Percentiles rank a stretch among this genome's conserved stretches.
Evolutionary conservation across 2,113 vertebrate genomes (phyloP).

Genomic region (Psilopogon haemacephalus): DNA sequence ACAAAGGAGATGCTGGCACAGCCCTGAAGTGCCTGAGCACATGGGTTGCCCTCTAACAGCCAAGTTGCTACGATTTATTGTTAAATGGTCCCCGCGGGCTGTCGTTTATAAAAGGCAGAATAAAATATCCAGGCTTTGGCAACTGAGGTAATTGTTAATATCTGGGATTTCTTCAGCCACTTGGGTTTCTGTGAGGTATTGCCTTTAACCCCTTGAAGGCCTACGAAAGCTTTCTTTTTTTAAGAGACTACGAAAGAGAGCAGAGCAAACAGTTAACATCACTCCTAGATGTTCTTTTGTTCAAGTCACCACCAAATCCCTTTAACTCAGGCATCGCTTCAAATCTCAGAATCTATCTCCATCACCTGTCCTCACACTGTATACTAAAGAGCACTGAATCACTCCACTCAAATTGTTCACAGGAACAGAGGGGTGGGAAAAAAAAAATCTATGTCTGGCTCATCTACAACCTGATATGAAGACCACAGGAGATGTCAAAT

Average conservation of each 20-base stretch:
- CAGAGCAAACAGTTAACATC: neutral
- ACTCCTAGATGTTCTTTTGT: neutral
- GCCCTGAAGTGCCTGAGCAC: slow-evolving; percentile 3
- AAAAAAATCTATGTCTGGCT: neutral
- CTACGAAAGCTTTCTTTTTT: neutral
- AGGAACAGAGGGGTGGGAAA: neutral
- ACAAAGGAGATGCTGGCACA: slow-evolving; percentile 43
- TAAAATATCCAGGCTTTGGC: slow-evolving; percentile 28
- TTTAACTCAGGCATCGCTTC: neutral
- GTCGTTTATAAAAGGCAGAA: slow-evolving; percentile 28
- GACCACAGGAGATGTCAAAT: neutral
- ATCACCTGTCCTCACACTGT: neutral
- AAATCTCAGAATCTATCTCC: neutral
- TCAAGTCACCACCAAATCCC: neutral
- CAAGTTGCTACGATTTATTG: slow-evolving; percentile 46
- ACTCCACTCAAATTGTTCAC: neutral
- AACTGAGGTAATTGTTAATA: slow-evolving; percentile 34
- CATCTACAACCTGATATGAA: neutral
- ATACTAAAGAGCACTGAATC: neutral
- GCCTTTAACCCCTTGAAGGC: slow-evolving; percentile 21
- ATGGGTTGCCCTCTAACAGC: slow-evolving; percentile 7
- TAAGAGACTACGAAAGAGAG: neutral
- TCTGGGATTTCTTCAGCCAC: slow-evolving; percentile 26
- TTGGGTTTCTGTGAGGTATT: neutral
- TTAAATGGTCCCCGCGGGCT: slow-evolving; percentile 11